These are phyloP conservation scores for Plebejus argus DNA, from an alignment of 2,888 invertebrate species.

Conservation along the genomic window DNA sequence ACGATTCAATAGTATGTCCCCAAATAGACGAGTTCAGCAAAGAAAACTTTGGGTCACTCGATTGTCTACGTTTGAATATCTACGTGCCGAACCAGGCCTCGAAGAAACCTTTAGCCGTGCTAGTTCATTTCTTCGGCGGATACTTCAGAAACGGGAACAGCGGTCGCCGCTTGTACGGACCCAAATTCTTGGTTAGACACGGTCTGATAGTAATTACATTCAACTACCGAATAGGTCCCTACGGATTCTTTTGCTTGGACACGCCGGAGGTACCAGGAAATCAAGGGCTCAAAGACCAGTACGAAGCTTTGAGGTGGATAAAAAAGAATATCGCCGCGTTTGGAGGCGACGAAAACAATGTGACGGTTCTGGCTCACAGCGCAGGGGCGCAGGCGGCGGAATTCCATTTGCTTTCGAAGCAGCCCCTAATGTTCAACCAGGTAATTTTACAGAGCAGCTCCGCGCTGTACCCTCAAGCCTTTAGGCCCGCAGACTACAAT, in stretches of 20 bases:
- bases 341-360: slow-evolving; percentile 53
- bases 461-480: slow-evolving; percentile 43
- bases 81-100: slow-evolving; percentile 50
- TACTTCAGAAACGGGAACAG: slow-evolving; percentile 25
- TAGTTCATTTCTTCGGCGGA: slow-evolving; percentile 19
- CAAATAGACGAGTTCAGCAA: slow-evolving; percentile 44
- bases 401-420: slow-evolving; percentile 49
- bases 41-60: slow-evolving; percentile 48
- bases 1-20: slow-evolving; percentile 51
- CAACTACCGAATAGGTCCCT: slow-evolving; percentile 22
- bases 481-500: slow-evolving; percentile 44
- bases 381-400: slow-evolving; percentile 53
- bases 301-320: slow-evolving; percentile 55
- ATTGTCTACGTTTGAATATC: slow-evolving; percentile 54
- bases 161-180: slow-evolving; percentile 1
- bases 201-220: neutral
- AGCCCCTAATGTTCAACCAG: slow-evolving; percentile 52
- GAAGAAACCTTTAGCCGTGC: neutral
- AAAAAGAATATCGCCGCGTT: slow-evolving; percentile 56
- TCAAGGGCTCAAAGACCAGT: slow-evolving; percentile 52
- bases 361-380: slow-evolving; percentile 56
- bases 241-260: slow-evolving; percentile 27
- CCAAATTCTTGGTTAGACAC: slow-evolving; percentile 1
- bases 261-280: slow-evolving; percentile 25
- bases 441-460: slow-evolving; percentile 56